Base-by-base conservation (phyloP, 2,888 invertebrate species). In the Chloroclystis v-ata region DNA sequence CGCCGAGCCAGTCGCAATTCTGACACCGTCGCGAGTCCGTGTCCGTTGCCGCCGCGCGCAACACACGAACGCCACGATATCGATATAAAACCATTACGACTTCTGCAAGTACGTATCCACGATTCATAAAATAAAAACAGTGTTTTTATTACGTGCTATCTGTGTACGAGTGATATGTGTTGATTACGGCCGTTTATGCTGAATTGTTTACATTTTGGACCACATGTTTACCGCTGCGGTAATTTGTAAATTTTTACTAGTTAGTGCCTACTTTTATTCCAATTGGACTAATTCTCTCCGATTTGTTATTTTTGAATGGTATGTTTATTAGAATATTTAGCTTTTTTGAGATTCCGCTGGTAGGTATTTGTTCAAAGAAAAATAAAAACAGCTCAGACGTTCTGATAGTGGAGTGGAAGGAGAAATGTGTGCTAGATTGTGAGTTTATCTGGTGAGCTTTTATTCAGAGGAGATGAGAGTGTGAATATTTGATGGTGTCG, bases 401-500 rank as follows among this genome's bases (percentile, higher is more conserved):
- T 20, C 20, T 2, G 20, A 20, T 20, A 20, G 2, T 20, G 20
- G 5, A 20, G 20, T 20, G 2, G 2, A 20, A 4, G 20, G n/a
- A n/a, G n/a, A n/a, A 20, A 20, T 4, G 20, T 20, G 20, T 20
- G 20, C 5, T 43, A 49, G 55, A 60, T 57, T 59, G 63, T 63
- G 54, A 43, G 54, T 52, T 48, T 54, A n/a, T 53, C 42, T 59
- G 53, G 57, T 61, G 59, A 58, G 76, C 73, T 77, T 78, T 76
- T 75, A 78, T 80, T 74, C 72, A 71, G 75, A 68, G 43, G 70
- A 79, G 78, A 82, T 78, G 76, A 77, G 72, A 78, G 73, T 78
- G 81, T 87, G 79, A 86, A 87, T 87, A 84, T 85, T 86, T 86
- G 77, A 87, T 86, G 79, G 79, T 78, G 72, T 78, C 79, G 78